Base-by-base conservation (phyloP, 2,888 invertebrate genomes). In the Ichneumoninae sp. region DNA sequence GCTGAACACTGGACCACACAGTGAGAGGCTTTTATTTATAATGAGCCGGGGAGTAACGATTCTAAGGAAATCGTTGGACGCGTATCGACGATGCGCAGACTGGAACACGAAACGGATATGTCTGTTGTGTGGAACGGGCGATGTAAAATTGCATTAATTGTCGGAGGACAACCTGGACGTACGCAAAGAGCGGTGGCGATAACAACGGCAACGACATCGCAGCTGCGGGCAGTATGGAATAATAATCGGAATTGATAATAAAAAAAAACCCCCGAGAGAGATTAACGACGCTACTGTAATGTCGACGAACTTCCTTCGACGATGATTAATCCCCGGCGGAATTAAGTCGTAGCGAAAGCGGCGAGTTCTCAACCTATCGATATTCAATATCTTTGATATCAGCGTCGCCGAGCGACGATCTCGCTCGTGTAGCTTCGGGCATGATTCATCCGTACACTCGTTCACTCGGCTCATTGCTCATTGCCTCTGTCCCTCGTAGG, bases 371-470 rank as follows among this genome's bases (percentile, higher is more conserved):
- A 22, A 60, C 82, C 82, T 84, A 88, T 88, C 88, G 87, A 87
- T 88, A 88, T 88, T 88, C 88, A 88, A 88, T 88, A 88, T 87
- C 85, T 81, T 83, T 85, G 83, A 87, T 85, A 87, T 85, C 75
- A 83, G 57, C 60, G 78, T 70, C 83, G 70, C 66, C 16, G 57
- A 73, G 69, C 77, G 63, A 65, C 33, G 47, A 36, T 65, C 19
- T 33, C 26, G 71, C 30, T 33, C 40, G 66, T 19, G 26, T 70
- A 65, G 80, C 71, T 75, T 66, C 71, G 47, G 73, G 83, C 81
- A 10, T 19, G 47, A 40, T 66, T 63, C 60, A 26, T 70, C 65
- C 40, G 13, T 47, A 60, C 68, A 40, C 60, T 30, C 71, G 33
- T n/a, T 33, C 40, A 8, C n/a, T 74, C 60, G 13, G 47, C 63